These are phyloP conservation scores for Nomada flava DNA, from an alignment of 2,888 invertebrate genomes.

Conservation along the genomic window DNA sequence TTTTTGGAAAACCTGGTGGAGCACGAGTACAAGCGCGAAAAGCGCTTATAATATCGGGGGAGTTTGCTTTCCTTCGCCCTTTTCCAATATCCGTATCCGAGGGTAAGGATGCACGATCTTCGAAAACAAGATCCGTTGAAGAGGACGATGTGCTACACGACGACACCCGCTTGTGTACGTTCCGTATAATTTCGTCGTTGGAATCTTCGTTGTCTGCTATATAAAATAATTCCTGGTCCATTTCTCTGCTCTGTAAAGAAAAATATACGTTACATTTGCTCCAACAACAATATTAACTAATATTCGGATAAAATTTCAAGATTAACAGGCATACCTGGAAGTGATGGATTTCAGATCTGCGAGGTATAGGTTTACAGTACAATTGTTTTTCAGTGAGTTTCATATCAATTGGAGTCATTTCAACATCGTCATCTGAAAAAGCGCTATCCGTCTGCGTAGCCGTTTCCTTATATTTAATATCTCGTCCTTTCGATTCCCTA, in stretches of 20 bases:
- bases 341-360: not conserved
- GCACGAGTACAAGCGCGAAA: not conserved
- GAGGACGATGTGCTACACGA: slow-evolving; percentile 18
- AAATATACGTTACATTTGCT: not conserved
- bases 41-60: not conserved
- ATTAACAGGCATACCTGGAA: not conserved
- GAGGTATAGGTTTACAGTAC: not conserved
- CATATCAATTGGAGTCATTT: slow-evolving; percentile 19
- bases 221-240: slow-evolving; percentile 6
- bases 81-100: not conserved
- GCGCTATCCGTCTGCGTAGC: slow-evolving; percentile 49
- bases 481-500: slow-evolving; percentile 11
- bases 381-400: not conserved
- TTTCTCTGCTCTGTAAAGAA: slow-evolving; percentile 9
- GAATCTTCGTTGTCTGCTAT: slow-evolving; percentile 17
- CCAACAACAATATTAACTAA: not conserved
- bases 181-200: not conserved
- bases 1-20: slow-evolving; percentile 38
- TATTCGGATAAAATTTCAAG: not conserved
- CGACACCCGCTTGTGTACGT: slow-evolving; percentile 1
- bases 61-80: not conserved
- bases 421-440: slow-evolving; percentile 33
- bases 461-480: slow-evolving; percentile 29
- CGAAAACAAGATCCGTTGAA: slow-evolving; percentile 29
- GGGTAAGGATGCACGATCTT: not conserved